Base-by-base conservation (phyloP, 2,888 invertebrate species). In the Timandra comae region DNA sequence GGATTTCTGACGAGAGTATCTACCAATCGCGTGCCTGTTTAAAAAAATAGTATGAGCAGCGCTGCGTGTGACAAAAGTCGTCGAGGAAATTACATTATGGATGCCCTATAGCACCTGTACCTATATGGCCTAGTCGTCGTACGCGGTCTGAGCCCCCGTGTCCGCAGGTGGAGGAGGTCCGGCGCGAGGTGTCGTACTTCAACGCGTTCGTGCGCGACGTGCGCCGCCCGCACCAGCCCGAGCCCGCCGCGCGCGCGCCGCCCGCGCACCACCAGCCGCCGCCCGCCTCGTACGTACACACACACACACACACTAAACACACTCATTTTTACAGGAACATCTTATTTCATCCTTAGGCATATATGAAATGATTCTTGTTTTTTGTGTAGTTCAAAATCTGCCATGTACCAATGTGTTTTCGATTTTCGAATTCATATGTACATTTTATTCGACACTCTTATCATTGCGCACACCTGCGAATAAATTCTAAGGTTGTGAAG, bases 131-230 rank as follows among this genome's bases (percentile, higher is more conserved):
- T 16, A 16, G 16, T 6, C 16, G 16, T 1, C 16, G 16, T 6
- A 16, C n/a, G 16, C 16, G 6, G 1, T 5, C 4, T 16, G 16
- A 16, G 16, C 6, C 4, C 3, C 4, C 6, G 16, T 1, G 8
- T 26, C 9, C 16, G 8, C 43, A 86, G 86, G 86, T 99, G 25
- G 96, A 98, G 22, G 98, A 99, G 79, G 98, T 98, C 1, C 94
- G 95, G 46, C 95, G 96, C 61, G 98, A 99, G 86, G 98, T 98
- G 35, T 91, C 96, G 57, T 99, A 97, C 78, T 99, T 98, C 86
- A 99, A 99, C 81, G 98, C 98, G 74, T 99, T 98, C 84, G 81
- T 94, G 56, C 90, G 91, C 51, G 99, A 99, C 86, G 93, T 96
- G 3, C 97, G 97, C 56, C 89, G 99, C 27, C 99, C 99, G 5